These are phyloP conservation scores for Xyrichtys novacula DNA, from an alignment of 2,797 vertebrate species.

Conservation along the genomic window DNA sequence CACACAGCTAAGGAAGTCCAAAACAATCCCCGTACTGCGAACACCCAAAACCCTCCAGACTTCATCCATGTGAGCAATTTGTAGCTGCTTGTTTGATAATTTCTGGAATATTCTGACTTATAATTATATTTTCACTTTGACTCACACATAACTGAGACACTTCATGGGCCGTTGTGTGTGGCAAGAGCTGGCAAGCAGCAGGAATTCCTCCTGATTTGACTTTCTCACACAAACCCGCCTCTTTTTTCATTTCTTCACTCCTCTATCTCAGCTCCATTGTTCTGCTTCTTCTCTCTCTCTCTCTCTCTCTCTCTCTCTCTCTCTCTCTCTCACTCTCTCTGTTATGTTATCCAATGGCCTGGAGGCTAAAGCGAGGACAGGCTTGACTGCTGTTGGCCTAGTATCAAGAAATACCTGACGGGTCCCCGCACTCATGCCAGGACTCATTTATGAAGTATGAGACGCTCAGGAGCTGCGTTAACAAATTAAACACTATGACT, in stretches of 20 bases:
- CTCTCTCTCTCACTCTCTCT: slow-evolving; percentile 36
- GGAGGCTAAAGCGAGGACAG: slow-evolving; percentile 76
- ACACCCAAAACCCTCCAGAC: slow-evolving; percentile 33
- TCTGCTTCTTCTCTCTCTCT: slow-evolving; percentile 25
- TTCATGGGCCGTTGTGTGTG: slow-evolving; percentile 46
- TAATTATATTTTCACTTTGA: slow-evolving; percentile 35
- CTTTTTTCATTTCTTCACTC: slow-evolving; percentile 31
- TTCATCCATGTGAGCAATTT: slow-evolving; percentile 36
- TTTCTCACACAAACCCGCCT: slow-evolving; percentile 52
- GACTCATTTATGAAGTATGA: slow-evolving; percentile 72
- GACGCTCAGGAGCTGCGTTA: slow-evolving; percentile 58
- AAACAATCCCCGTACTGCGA: slow-evolving; percentile 37
- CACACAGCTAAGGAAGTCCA: slow-evolving; percentile 39
- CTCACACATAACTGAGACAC: slow-evolving; percentile 31
- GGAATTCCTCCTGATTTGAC: slow-evolving; percentile 51
- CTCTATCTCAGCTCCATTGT: slow-evolving; percentile 48
- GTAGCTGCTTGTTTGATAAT: slow-evolving; percentile 41
- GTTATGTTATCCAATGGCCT: slow-evolving; percentile 68
- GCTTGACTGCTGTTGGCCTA: slow-evolving; percentile 76
- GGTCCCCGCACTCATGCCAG: slow-evolving; percentile 69
- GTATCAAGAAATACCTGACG: slow-evolving; percentile 78
- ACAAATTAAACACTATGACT: slow-evolving; percentile 46
- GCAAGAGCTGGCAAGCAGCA: slow-evolving; percentile 46
- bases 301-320: slow-evolving; percentile 18
- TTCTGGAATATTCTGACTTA: slow-evolving; percentile 36